Conservation (phyloP, 2,797 vertebrate genomes). For the Spea hammondii region DNA sequence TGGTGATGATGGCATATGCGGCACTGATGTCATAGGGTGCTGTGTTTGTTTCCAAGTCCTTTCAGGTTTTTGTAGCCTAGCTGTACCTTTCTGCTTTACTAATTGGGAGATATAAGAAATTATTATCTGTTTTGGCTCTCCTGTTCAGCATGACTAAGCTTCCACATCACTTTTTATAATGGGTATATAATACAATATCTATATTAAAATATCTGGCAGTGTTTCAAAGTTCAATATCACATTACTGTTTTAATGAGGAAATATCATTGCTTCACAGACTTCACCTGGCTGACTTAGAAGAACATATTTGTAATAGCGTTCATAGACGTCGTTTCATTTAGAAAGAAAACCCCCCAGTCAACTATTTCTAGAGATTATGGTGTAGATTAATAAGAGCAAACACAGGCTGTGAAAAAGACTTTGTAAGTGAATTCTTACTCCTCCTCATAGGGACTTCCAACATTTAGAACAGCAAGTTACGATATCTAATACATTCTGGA, state of each 20-base stretch:
- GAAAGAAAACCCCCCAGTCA: not conserved
- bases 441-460: conserved; percentile 1
- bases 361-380: conserved; percentile 19
- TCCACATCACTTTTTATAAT: conserved; percentile 65
- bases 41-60: too few relatives aligned
- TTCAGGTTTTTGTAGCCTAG: too few relatives aligned
- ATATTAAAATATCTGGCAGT: conserved; percentile 73
- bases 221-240: conserved; percentile 69
- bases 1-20: too few relatives aligned
- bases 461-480: conserved; percentile 3
- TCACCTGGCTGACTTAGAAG: conserved; percentile 67
- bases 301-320: conserved; percentile 56
- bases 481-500: not conserved
- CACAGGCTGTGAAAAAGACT: not conserved
- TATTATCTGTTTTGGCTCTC: conserved; percentile 39
- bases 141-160: conserved; percentile 54
- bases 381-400: conserved; percentile 28
- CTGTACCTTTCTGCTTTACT: too few relatives aligned
- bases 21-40: too few relatives aligned
- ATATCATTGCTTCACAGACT: conserved; percentile 80
- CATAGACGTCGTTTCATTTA: conserved; percentile 49
- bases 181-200: conserved; percentile 73
- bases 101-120: conserved; percentile 26
- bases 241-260: conserved; percentile 84
- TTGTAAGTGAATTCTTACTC: not conserved